These are phyloP conservation scores for Bombus breviceps DNA, from an alignment of 1,140 invertebrate species.

Conservation along the genomic window DNA sequence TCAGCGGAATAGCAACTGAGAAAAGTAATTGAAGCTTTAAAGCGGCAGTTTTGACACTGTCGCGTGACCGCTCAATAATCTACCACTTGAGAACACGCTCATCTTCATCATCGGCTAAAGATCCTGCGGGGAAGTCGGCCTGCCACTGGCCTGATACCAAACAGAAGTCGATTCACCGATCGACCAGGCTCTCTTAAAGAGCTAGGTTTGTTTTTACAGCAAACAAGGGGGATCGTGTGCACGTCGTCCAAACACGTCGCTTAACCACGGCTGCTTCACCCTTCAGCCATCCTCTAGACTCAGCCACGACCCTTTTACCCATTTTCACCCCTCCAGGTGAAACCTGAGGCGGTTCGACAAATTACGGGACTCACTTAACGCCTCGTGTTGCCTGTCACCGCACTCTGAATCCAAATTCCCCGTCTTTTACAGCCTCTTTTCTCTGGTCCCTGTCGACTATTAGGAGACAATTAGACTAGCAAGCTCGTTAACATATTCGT, in stretches of 20 bases:
- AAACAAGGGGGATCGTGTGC: conserved; percentile 10
- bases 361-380: conserved; percentile 65
- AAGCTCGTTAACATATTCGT: not conserved
- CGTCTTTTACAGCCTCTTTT: too few species aligned
- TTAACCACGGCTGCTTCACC: conserved; percentile 6
- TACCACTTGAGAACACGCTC: not conserved
- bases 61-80: not conserved
- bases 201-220: conserved; percentile 35
- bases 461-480: not conserved
- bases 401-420: conserved; percentile 4
- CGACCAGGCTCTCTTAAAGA: not conserved
- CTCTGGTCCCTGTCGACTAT: not conserved
- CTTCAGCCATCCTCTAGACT: not conserved
- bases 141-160: not conserved
- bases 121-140: not conserved
- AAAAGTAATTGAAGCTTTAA: not conserved
- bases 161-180: not conserved
- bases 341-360: conserved; percentile 64
- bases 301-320: not conserved
- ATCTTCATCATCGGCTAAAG: not conserved
- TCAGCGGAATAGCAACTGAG: too few species aligned
- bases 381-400: conserved; percentile 45
- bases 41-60: too few species aligned
- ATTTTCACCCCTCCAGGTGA: conserved; percentile 34
- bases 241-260: conserved; percentile 22